Base-by-base conservation (phyloP, 2,888 invertebrate genomes). In the Tineola bisselliella region DNA sequence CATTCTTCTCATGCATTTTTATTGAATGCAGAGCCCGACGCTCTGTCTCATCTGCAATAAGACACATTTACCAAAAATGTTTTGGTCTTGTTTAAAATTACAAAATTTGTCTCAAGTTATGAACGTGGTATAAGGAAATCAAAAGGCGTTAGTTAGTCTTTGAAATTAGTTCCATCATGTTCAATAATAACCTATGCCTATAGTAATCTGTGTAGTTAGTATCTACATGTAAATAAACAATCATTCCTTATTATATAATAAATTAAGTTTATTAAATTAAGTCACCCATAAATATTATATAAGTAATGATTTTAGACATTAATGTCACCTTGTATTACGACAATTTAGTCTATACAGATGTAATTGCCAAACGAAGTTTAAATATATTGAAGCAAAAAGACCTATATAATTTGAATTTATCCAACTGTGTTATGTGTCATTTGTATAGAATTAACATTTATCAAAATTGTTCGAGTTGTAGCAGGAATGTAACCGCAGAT, bases 371-470 rank as follows among this genome's bases (percentile, higher is more conserved):
- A 38, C 38, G 38, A 12, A 38, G 10, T 38, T n/a, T 12, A 10
- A n/a, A n/a, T n/a, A 38, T 38, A 38, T 38, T 38, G 48, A 17
- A 17, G 17, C 15, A 48, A 48, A n/a, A 48, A 48, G 44, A 5
- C 17, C 15, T 48, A 48, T 48, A 10, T 56, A 56, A 56, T 25
- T 56, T 56, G 56, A 17, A 25, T 56, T 56, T 30, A 30, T 25
- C 12, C 30, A 56, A 56, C 56, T 56, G 56, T 56, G 56, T 56
- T 48, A 48, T 48, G 48, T 17, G 48, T 56, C 56, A 56, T 56
- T 56, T 56, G 56, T 56, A 56, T 56, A 48, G 48, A 48, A 48
- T 48, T 48, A 56, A 56, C 56, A 56, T 56, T 56, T 56, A 56
- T 56, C 25, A 56, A 56, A 56, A 56, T 56, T 56, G 56, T 56